phyloP scores from a whole-genome alignment of 64 coral and sea anemone genomes.

The Trachythela sp. region DNA sequence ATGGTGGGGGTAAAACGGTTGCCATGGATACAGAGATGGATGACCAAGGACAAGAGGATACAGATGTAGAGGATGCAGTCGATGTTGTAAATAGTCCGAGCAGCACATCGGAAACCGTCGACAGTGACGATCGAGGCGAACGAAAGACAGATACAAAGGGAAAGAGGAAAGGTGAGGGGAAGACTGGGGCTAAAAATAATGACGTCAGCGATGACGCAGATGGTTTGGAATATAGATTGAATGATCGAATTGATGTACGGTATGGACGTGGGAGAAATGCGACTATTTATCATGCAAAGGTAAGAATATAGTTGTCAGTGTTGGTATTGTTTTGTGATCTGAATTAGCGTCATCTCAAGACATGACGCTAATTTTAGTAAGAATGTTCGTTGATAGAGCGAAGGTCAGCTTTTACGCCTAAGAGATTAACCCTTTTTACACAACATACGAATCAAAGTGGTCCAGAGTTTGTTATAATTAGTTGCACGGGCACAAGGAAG shows the following conservation, averaged over 20 bases:
- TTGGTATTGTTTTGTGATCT: no score
- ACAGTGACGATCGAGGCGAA: background rate
- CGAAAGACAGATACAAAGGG: background rate
- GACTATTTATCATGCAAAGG: constrained; percentile 10
- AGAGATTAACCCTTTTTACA: no score
- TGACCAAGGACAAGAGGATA: background rate
- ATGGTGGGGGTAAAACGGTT: background rate
- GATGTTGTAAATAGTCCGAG: constrained; percentile 7
- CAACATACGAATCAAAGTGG: no score
- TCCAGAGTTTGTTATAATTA: no score
- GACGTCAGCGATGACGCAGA: background rate
- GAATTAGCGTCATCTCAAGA: no score
- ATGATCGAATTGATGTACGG: constrained; percentile 5
- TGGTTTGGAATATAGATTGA: background rate
- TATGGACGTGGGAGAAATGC: constrained; percentile 16
- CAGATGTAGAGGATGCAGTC: background rate
- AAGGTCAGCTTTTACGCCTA: no score
- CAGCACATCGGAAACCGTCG: background rate
- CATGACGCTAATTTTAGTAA: no score
- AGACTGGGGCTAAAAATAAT: background rate
- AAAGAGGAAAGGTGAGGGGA: background rate
- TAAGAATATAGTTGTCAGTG: background rate
- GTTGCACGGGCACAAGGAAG: no score
- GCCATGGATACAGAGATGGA: background rate
- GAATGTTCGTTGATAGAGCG: no score